A percentile compares a stretch with the other conserved stretches of the same genome.
Evolutionary conservation across 2,113 vertebrate genomes (phyloP).

Genomic region (Eulemur macaco): DNA sequence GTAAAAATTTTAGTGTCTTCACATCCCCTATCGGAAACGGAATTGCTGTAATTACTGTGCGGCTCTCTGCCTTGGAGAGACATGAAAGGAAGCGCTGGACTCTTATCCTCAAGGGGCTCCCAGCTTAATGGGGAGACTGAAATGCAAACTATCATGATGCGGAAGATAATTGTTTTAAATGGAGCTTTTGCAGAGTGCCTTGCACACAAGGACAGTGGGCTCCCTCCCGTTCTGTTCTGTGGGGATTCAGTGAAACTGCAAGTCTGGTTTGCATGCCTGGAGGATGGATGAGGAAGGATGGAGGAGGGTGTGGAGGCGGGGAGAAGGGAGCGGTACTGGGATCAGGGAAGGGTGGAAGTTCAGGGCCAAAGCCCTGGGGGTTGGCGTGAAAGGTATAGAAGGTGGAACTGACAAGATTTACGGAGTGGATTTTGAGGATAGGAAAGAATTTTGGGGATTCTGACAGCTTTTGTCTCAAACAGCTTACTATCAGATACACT

Average conservation of each 20-base stretch:
- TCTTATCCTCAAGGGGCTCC: background rate
- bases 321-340: background rate
- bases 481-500: background rate
- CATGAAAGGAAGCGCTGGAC: background rate
- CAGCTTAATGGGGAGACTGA: background rate
- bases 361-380: background rate
- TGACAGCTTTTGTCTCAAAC: background rate
- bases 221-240: background rate
- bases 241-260: background rate
- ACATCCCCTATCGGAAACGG: background rate
- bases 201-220: background rate
- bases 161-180: background rate
- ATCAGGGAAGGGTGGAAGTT: background rate
- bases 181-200: background rate
- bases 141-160: background rate
- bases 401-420: background rate
- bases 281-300: background rate
- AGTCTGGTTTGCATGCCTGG: background rate
- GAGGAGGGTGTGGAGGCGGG: background rate
- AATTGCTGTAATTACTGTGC: background rate
- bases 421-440: background rate
- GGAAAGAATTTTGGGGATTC: background rate
- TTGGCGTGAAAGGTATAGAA: background rate
- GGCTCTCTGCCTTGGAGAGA: slow-evolving; percentile 4
- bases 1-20: background rate